Evolutionary conservation across 2,888 invertebrate genomes (phyloP).

Genomic region (Nemapogon koenigi): DNA sequence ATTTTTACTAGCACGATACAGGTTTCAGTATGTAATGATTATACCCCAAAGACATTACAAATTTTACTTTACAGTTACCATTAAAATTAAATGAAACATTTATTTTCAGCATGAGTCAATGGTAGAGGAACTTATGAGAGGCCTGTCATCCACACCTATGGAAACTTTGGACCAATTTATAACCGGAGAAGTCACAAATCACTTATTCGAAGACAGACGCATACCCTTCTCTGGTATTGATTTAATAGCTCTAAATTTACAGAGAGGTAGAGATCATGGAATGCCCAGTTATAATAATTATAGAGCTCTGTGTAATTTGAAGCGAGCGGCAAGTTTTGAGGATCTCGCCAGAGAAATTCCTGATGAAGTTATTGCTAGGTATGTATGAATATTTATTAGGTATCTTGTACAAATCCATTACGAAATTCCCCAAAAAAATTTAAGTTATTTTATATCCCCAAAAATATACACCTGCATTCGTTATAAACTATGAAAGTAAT

Average conservation of each 20-base stretch:
- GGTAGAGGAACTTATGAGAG: slow-evolving; percentile 86
- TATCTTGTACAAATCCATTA: no score
- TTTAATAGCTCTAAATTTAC: slow-evolving; percentile 89
- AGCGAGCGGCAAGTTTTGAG: slow-evolving; percentile 83
- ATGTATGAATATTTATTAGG: no score
- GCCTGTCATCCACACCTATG: slow-evolving; percentile 88
- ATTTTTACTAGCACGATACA: no score
- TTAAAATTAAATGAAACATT: no score
- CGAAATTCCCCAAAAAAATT: no score
- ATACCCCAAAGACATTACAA: no score
- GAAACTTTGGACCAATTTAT: slow-evolving; percentile 93
- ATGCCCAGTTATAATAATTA: slow-evolving; percentile 90
- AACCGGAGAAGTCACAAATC: slow-evolving; percentile 93
- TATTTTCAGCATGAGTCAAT: slow-evolving; percentile 67
- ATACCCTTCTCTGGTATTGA: slow-evolving; percentile 94
- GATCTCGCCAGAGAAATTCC: slow-evolving; percentile 89
- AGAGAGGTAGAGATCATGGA: slow-evolving; percentile 88
- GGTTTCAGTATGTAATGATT: no score
- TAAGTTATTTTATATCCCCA: no score
- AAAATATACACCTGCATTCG: no score
- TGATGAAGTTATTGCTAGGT: slow-evolving; percentile 77
- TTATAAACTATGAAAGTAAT: no score
- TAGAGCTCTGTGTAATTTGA: slow-evolving; percentile 87
- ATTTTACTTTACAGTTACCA: no score
- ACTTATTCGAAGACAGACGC: slow-evolving; percentile 88